These are phyloP conservation scores for Pegoplata infirma DNA, from an alignment of 2,888 invertebrate species.

Conservation along the genomic window DNA sequence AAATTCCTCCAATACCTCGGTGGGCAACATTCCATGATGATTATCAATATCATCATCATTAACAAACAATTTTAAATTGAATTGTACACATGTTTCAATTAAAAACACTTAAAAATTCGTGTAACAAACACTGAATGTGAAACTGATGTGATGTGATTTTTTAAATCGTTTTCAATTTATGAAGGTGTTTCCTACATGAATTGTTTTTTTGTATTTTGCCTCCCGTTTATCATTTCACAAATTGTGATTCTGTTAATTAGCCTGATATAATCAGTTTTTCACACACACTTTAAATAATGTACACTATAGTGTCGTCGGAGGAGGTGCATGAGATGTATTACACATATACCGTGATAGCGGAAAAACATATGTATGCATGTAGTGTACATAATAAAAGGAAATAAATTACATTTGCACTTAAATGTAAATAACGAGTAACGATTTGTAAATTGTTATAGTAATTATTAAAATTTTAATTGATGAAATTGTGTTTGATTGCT, in stretches of 20 bases:
- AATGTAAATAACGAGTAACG: background rate
- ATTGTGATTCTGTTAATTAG: constrained; percentile 45
- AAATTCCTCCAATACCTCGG: too few relatives aligned
- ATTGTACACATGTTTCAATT: background rate
- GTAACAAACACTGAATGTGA: background rate
- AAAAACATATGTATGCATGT: constrained; percentile 1
- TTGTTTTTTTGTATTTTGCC: background rate
- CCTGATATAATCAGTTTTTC: constrained; percentile 30
- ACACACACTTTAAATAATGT: constrained; percentile 5
- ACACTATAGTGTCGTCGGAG: too few relatives aligned
- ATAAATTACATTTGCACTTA: constrained; percentile 8
- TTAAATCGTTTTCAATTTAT: constrained; percentile 36
- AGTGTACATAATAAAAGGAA: too few relatives aligned
- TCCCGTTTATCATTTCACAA: background rate
- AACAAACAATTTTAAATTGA: background rate
- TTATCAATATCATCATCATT: background rate
- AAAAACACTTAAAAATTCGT: background rate
- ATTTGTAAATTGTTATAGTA: background rate
- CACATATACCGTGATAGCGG: too few relatives aligned
- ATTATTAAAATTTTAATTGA: background rate
- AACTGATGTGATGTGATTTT: constrained; percentile 37
- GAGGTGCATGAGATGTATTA: too few relatives aligned
- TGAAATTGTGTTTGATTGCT: too few relatives aligned
- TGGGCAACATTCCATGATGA: too few relatives aligned
- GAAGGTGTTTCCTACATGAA: constrained; percentile 50